These are phyloP conservation scores for Megalurothrips usitatus DNA, from an alignment of 2,888 invertebrate species.

Conservation along the genomic window DNA sequence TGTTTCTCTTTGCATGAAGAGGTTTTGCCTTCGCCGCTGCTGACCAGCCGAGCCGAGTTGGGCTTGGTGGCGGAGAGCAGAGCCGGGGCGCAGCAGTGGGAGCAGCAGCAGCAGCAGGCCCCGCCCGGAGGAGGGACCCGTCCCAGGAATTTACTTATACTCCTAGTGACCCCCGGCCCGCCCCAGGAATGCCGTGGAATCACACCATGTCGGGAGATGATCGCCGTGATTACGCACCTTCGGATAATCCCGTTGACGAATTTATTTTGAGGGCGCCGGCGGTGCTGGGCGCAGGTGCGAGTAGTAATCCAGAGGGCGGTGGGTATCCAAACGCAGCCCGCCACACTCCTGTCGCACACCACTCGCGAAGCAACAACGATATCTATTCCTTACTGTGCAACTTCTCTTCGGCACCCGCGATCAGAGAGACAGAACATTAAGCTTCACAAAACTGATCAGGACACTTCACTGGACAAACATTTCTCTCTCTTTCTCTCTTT, in stretches of 20 bases:
- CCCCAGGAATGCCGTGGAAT: not conserved
- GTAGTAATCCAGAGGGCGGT: slow-evolving; percentile 9
- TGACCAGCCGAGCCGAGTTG: not conserved
- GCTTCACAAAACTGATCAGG: too few relatives aligned
- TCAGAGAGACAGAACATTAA: too few relatives aligned
- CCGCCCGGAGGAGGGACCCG: not conserved
- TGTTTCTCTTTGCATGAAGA: slow-evolving; percentile 17
- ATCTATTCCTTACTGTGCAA: too few relatives aligned
- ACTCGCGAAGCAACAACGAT: too few relatives aligned
- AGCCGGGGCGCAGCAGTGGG: not conserved
- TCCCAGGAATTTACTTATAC: slow-evolving; percentile 7
- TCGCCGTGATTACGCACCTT: not conserved
- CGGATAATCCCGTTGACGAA: not conserved
- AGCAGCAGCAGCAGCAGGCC: too few relatives aligned
- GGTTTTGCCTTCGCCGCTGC: not conserved
- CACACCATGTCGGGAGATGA: too few relatives aligned
- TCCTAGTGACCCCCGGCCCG: not conserved
- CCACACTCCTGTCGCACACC: too few relatives aligned
- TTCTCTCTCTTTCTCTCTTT: not conserved
- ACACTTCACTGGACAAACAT: not conserved
- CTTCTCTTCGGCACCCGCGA: too few relatives aligned
- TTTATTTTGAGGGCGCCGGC: not conserved
- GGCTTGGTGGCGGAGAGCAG: not conserved
- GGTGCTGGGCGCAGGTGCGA: not conserved
- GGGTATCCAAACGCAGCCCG: too few relatives aligned